Conservation (phyloP, 2,113 vertebrate genomes). For the Acinonyx jubatus region DNA sequence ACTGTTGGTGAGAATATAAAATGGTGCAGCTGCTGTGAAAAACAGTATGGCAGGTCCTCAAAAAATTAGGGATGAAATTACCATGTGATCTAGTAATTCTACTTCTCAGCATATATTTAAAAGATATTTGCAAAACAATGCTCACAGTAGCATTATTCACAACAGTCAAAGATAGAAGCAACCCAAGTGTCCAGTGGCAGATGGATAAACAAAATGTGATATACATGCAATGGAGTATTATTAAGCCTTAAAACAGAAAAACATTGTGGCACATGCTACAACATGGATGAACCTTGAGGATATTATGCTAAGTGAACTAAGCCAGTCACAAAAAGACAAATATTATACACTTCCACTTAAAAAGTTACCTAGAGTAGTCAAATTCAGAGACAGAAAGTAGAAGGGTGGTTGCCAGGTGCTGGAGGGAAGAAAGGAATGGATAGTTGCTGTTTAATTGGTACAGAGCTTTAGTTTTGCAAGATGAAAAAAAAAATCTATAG, state of each 20-base stretch:
- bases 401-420: neutral
- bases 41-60: neutral
- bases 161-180: neutral
- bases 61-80: neutral
- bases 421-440: neutral
- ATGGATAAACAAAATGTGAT: neutral
- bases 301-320: neutral
- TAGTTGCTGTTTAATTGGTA: neutral
- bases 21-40: neutral
- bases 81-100: neutral
- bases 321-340: neutral
- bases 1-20: neutral
- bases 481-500: neutral
- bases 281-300: neutral
- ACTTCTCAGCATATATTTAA: neutral
- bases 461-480: neutral
- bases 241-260: neutral
- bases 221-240: neutral
- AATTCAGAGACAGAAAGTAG: neutral
- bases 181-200: neutral
- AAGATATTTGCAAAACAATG: neutral
- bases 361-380: neutral
- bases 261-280: neutral
- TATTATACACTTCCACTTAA: neutral
- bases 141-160: neutral